Evolutionary conservation across 2,888 invertebrate species (phyloP).

Genomic region (Drosophila koepferae): DNA sequence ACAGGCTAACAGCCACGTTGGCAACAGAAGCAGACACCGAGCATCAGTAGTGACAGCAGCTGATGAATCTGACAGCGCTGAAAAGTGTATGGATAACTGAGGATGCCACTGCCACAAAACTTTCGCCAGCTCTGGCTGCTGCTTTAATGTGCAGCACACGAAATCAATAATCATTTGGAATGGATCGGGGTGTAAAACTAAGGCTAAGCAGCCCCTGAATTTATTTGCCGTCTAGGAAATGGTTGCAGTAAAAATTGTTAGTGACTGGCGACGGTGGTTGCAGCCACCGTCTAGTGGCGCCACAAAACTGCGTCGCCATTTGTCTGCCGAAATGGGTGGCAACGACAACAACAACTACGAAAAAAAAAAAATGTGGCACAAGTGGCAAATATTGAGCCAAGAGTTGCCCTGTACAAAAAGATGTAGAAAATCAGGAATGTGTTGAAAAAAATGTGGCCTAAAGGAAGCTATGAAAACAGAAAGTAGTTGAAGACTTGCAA

Average conservation of each 20-base stretch:
- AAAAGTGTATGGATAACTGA: constrained; percentile 47
- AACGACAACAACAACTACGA: constrained; percentile 20
- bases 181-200: background rate
- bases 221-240: constrained; percentile 65
- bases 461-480: background rate
- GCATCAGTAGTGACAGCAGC: constrained; percentile 49
- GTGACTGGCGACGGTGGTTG: constrained; percentile 56
- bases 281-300: constrained; percentile 62
- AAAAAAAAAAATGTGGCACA: constrained; percentile 28
- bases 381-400: background rate
- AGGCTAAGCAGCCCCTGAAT: constrained; percentile 56
- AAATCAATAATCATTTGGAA: constrained; percentile 45
- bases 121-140: constrained; percentile 32
- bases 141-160: constrained; percentile 58
- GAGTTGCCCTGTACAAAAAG: constrained; percentile 11
- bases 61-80: constrained; percentile 63
- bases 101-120: constrained; percentile 43
- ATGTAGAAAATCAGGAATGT: too few relatives aligned
- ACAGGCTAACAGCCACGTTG: constrained; percentile 5
- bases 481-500: background rate
- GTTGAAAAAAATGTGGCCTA: background rate
- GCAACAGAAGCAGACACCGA: background rate
- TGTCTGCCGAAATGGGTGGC: constrained; percentile 66
- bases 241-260: constrained; percentile 69
- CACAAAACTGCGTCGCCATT: constrained; percentile 74